Base-by-base conservation (phyloP, 2,113 vertebrate species). In the Epinephelus moara region DNA sequence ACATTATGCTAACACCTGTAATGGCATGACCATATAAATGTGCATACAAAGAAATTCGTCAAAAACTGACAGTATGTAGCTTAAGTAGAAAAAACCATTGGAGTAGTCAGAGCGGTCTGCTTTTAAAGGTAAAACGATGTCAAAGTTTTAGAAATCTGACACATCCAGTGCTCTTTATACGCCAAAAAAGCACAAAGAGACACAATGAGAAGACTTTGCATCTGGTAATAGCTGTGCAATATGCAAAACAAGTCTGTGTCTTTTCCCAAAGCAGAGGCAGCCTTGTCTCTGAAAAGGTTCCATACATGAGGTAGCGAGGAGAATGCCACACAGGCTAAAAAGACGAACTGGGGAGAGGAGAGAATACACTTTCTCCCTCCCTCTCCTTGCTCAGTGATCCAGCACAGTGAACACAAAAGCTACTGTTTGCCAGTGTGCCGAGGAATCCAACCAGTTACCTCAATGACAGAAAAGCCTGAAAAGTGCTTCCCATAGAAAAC, bases 401-500 rank as follows among this genome's bases (percentile, higher is more conserved):
- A 94, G 89, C 86, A 89, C 93, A 77, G 85, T 62, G 88, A 87
- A 88, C 90, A 94, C 94, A 91, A 94, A 94, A 92, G 92, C 92
- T 85, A 70, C 93, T 91, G 84, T 89, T 92, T 87, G 84, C 85
- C 85, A 84, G 80, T 52, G 76, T 85, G 85, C 81, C 40, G 73
- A 85, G 86, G 85, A 92, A 89, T 87, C 86, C 60, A 19, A 90
- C 78, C 80, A 79, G 81, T 78, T 64, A 75, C 74, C 75, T 84
- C 77, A 21, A 75, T 82, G 84, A 80, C 82, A 66, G 55, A 63
- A 64, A 80, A 77, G 78, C 49, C 70, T 30, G 12, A 49, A 50
- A 88, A 76, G 64, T 62, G 50, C 60, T 75, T 86, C 83, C 49
- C 69, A 56, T 50, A 55, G 57, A 70, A 78, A 80, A 74, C 70